A percentile compares a stretch with the other conserved stretches of the same genome.
Conservation (phyloP, 2,113 vertebrate genomes). For the Chaetodon trifascialis region DNA sequence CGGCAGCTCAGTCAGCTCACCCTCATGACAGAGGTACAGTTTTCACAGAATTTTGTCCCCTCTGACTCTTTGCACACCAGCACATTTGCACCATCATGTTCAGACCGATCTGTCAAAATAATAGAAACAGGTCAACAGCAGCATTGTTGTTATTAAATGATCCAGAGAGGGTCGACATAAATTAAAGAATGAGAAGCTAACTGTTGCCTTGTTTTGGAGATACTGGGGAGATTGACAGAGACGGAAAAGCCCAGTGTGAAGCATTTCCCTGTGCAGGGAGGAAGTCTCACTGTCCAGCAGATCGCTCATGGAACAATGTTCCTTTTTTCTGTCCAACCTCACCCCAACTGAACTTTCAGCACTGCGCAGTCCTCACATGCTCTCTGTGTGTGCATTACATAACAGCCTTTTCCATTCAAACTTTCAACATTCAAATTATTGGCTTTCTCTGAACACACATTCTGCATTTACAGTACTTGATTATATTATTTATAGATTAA, state of each 20-base stretch:
- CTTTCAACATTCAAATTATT: conserved; percentile 57
- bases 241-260: conserved; percentile 20
- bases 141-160: background rate
- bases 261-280: conserved; percentile 33
- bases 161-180: background rate
- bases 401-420: conserved; percentile 56
- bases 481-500: conserved; percentile 33
- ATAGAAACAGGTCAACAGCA: conserved; percentile 12
- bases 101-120: background rate
- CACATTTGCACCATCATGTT: background rate
- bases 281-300: conserved; percentile 47
- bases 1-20: conserved; percentile 1
- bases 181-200: conserved; percentile 13
- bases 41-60: background rate
- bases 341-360: conserved; percentile 62
- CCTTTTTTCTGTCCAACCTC: conserved; percentile 63
- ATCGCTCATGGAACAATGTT: conserved; percentile 60
- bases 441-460: conserved; percentile 6
- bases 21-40: background rate
- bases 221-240: conserved; percentile 4
- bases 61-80: background rate
- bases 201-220: conserved; percentile 19
- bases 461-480: background rate
- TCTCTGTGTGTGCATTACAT: conserved; percentile 43
- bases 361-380: conserved; percentile 56